Conservation (phyloP, 2,888 invertebrate species). For the Masnerella sp. region DNA sequence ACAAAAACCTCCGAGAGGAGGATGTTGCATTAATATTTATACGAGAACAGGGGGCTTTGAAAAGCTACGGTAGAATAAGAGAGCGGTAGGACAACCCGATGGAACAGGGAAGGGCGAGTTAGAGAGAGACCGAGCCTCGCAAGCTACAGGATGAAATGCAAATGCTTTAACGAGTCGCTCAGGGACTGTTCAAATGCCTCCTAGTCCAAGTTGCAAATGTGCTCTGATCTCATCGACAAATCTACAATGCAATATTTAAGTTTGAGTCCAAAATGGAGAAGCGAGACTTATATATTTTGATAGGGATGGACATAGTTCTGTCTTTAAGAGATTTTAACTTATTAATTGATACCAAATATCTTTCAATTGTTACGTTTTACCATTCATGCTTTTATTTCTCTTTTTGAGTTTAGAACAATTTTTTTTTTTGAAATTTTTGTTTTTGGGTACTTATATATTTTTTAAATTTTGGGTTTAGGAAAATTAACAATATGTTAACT, state of each 20-base stretch:
- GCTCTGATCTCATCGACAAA: constrained; percentile 74
- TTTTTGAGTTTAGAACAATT: too few relatives aligned
- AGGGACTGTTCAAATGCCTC: constrained; percentile 74
- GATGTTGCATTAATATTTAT: constrained; percentile 78
- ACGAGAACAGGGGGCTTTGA: constrained; percentile 70
- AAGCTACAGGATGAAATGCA: constrained; percentile 76
- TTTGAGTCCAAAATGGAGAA: constrained; percentile 1
- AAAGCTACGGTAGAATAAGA: constrained; percentile 61
- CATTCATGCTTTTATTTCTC: too few relatives aligned
- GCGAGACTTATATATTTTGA: neutral
- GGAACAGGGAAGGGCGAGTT: constrained; percentile 57
- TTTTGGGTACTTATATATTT: too few relatives aligned
- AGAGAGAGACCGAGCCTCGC: constrained; percentile 42
- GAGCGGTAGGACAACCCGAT: constrained; percentile 45
- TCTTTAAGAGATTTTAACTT: too few relatives aligned
- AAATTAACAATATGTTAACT: too few relatives aligned
- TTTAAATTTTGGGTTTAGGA: too few relatives aligned
- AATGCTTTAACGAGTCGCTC: constrained; percentile 78
- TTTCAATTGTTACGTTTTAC: too few relatives aligned
- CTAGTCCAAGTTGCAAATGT: constrained; percentile 73
- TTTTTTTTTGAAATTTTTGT: too few relatives aligned
- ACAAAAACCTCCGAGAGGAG: constrained; percentile 76
- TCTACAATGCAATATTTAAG: constrained; percentile 64
- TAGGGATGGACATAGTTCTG: neutral
- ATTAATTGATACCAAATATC: too few relatives aligned